Base-by-base conservation (phyloP, 2,113 vertebrate species). In the Brevimyrus niger region DNA sequence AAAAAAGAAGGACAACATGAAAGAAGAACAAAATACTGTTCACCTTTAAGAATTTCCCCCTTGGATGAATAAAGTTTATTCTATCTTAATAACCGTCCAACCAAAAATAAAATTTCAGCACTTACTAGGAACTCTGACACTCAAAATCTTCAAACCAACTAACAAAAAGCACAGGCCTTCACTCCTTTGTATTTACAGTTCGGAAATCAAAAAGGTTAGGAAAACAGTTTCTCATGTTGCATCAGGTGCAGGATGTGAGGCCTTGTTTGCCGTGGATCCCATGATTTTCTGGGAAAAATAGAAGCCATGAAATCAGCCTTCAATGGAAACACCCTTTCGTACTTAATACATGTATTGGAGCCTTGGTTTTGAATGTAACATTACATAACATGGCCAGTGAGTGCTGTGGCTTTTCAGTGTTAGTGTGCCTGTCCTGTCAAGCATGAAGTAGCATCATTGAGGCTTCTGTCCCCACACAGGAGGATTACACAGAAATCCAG, bases 401-500 rank as follows among this genome's bases (percentile, higher is more conserved):
- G 7, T 23, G 53, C 53, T 58, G 53, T 58, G 58, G 58, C 58
- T 61, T n/a, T 61, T 61, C 23, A 61, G 23, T 83, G 38, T 23
- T 11, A 65, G 61, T 61, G 61, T 65, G 9, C 23, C 61, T 65
- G 61, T 10, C 61, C 61, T 27, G 2, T 27, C 0, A 31, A 47
- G 23, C 47, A 47, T n/a, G 38, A 83, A 23, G 38, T 8, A 17
- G 17, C 8, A 4, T 76, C 4, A 76, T 38, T 13, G 69, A 76
- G 11, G 13, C 21, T 38, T 35, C 69, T 31, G 69, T 76, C 15
- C 69, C 69, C 35, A 35, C 15, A 44, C 61, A 65, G 84, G 73
- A 90, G 90, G 93, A 92, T 1, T 93, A 93, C 87, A 89, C 82
- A 73, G 94, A 93, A 11, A 87, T 95, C 31, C 89, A 88, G 83